These are phyloP conservation scores for Thoracochromis brauschi DNA, from an alignment of 2,113 vertebrate genomes.

Conservation along the genomic window DNA sequence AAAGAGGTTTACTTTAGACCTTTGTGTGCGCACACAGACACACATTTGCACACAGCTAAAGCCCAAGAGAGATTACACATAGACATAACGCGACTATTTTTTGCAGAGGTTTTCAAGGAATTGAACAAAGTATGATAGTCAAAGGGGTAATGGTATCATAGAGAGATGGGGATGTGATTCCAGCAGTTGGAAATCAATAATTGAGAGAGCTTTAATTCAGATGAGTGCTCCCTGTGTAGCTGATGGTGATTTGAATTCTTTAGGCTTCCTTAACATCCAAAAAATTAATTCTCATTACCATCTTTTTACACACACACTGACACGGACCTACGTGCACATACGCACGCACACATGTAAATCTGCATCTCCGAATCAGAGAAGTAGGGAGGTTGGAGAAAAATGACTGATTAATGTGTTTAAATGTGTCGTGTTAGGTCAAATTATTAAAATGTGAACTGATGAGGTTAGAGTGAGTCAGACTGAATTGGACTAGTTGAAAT, in stretches of 20 bases:
- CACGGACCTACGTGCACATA: not conserved
- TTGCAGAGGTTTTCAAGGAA: not conserved
- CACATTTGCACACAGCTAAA: not conserved
- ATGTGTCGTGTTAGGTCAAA: not conserved
- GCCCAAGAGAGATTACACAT: not conserved
- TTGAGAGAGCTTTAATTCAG: constrained; percentile 59
- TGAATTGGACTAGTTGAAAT: not conserved
- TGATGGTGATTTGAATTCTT: constrained; percentile 49
- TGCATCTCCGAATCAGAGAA: not conserved
- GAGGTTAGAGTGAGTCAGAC: not conserved
- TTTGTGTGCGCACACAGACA: fast-evolving
- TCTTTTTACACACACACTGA: not conserved
- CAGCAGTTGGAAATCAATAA: constrained; percentile 61
- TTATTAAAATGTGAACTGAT: not conserved
- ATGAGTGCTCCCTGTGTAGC: constrained; percentile 34
- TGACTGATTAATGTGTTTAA: not conserved
- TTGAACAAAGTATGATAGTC: not conserved
- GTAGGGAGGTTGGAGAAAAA: not conserved
- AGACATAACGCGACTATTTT: fast-evolving
- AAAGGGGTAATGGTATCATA: not conserved
- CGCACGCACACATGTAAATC: not conserved
- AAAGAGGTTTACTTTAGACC: constrained; percentile 30
- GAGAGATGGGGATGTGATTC: not conserved
- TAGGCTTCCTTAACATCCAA: constrained; percentile 27
- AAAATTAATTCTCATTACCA: constrained; percentile 50